Evolutionary conservation across 2,888 invertebrate species (phyloP), one percentile per base, ranked within the genome.

Genomic region (Oithona nana): DNA sequence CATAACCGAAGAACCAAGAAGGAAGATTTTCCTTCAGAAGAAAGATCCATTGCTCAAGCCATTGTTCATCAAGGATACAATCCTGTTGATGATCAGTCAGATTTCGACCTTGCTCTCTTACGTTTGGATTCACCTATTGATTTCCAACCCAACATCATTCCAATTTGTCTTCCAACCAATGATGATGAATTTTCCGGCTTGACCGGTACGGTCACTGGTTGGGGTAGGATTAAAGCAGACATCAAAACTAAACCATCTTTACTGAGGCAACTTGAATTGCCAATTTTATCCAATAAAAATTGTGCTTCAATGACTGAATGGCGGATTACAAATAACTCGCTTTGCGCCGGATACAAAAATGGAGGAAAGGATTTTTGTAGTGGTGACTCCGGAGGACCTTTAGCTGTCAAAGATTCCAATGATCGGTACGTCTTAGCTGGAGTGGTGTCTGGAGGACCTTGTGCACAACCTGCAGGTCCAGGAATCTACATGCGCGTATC

Each of bases 331-430:
- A 66, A 68, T 30, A 69, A 70, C 13, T 70, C 70, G 63, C 67
- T 70, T n/a, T 70, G 70, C 63, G 70, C 70, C 28, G 70, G 70
- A 29, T 67, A 67, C 58, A 54, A 66, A 2, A 57, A 58, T 26
- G 48, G 57, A 6, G 58, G 61, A 24, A 20, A 29, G 8, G 57
- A 56, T 31, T 56, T 55, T 20, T 63, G 48, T 64, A 58, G 69
- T 67, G 70, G 70, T 3, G 70, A 70, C 65, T 68, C 68, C 11
- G 70, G 70, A 13, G 69, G 70, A 28, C 70, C 70, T 3, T 62
- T 70, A 63, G 69, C 69, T 3, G 65, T 70, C 13, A 66, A 66
- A 61, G 67, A 68, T 50, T 66, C 67, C 13, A 64, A 68, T 49
- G 66, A 68, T n/a, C 66, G 69, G 28, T 71, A 68, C 67, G 65